Conservation (phyloP, 2,113 vertebrate genomes). For the Phylloscopus trochiloides region DNA sequence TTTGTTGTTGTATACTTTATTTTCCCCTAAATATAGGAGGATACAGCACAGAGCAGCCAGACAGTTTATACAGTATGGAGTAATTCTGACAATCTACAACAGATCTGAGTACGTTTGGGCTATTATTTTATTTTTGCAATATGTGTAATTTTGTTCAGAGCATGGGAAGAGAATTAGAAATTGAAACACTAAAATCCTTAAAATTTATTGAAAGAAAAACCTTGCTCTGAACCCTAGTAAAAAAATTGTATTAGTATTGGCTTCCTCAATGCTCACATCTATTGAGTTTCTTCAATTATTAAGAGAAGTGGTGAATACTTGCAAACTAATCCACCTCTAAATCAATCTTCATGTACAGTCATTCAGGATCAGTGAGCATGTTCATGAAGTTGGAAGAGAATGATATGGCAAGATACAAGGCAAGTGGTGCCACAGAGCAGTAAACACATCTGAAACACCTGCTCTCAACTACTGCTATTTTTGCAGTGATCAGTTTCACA, state of each 20-base stretch:
- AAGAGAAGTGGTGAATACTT: constrained; percentile 15
- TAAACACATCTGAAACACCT: background rate
- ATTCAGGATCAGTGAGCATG: background rate
- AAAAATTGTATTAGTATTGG: constrained; percentile 40
- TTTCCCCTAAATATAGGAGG: background rate
- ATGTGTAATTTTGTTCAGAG: background rate
- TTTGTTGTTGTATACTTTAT: background rate
- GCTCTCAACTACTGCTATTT: background rate
- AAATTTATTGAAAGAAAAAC: constrained; percentile 33
- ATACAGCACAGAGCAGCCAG: background rate
- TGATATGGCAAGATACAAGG: background rate
- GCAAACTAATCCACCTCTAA: background rate
- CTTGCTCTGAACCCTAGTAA: constrained; percentile 24
- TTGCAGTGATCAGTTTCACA: background rate
- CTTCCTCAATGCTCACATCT: background rate
- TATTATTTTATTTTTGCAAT: background rate
- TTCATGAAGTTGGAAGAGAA: constrained; percentile 13
- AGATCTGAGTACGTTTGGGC: background rate
- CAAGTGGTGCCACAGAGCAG: background rate
- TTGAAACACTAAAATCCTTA: background rate
- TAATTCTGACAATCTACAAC: background rate
- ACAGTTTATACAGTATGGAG: background rate
- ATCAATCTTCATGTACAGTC: constrained; percentile 11
- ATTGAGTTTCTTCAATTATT: background rate
- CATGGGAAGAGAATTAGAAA: background rate